phyloP scores from a whole-genome alignment of 1,140 invertebrate species.

The Varroa destructor region DNA sequence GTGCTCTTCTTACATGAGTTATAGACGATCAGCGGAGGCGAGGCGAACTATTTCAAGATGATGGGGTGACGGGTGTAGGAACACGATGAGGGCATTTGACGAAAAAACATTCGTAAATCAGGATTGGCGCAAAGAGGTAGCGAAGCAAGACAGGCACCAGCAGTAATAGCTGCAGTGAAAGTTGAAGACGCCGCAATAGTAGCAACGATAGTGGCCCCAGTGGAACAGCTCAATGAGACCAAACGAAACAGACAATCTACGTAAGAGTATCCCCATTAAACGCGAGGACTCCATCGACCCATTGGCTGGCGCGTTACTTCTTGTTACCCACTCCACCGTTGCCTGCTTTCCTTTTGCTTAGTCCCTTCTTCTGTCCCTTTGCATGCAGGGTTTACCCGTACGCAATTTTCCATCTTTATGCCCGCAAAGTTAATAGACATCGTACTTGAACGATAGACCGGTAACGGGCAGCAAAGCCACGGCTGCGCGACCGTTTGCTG shows the following conservation, averaged over 20 bases:
- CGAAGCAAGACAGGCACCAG: not conserved
- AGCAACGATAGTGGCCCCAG: not conserved
- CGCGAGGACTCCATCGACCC: not conserved
- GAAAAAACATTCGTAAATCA: too few species aligned
- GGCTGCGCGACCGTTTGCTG: too few species aligned
- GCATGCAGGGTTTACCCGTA: not conserved
- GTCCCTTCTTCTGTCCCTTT: too few species aligned
- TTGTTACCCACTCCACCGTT: not conserved
- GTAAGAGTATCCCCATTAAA: conserved; percentile 15
- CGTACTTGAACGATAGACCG: not conserved
- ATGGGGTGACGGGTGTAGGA: too few species aligned
- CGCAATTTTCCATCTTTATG: conserved; percentile 26
- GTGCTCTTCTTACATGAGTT: too few species aligned
- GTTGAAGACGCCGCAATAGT: not conserved
- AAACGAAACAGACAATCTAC: conserved; percentile 22
- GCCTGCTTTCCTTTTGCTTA: too few species aligned
- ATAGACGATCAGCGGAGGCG: too few species aligned
- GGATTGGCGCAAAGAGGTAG: too few species aligned
- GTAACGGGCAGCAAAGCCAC: too few species aligned
- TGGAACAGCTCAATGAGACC: not conserved
- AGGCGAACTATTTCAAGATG: too few species aligned
- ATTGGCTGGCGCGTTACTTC: not conserved
- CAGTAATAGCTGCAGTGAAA: not conserved
- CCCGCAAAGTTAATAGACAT: not conserved
- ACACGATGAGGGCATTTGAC: too few species aligned